Conservation (phyloP, 2,797 vertebrate genomes). For the Bovichtus diacanthus region DNA sequence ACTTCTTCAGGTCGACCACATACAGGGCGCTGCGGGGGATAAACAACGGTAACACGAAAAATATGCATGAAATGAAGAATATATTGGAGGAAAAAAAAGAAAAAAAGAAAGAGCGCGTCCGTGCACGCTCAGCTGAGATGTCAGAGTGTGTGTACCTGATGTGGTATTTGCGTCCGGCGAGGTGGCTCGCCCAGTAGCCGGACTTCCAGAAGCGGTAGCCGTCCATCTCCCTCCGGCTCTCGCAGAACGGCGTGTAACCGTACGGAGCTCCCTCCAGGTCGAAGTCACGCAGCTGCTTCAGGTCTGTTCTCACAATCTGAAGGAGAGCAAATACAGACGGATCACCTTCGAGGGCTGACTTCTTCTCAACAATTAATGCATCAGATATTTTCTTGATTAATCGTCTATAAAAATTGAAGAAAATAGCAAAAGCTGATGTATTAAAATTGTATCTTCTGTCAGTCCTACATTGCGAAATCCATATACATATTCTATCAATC, state of each 20-base stretch:
- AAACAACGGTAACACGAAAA: background rate
- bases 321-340: background rate
- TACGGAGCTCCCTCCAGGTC: conserved; percentile 96
- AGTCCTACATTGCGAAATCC: background rate
- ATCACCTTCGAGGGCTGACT: background rate
- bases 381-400: background rate
- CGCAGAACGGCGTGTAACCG: conserved; percentile 98
- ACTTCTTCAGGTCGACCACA: conserved; percentile 98
- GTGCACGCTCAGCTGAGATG: background rate
- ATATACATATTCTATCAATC: background rate
- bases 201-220: conserved; percentile 99
- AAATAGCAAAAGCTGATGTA: background rate
- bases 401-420: too few species aligned
- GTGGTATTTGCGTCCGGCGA: conserved; percentile 96
- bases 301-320: conserved; percentile 97
- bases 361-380: background rate
- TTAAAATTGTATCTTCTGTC: background rate
- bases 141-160: conserved; percentile 88
- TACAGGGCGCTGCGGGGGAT: conserved; percentile 89
- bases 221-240: conserved; percentile 97
- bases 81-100: background rate
- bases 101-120: background rate
- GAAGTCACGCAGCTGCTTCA: conserved; percentile 95
- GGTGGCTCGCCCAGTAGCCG: conserved; percentile 97
- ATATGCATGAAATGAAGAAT: background rate